Conservation (phyloP, 2,888 invertebrate genomes). For the Tipula helvola region DNA sequence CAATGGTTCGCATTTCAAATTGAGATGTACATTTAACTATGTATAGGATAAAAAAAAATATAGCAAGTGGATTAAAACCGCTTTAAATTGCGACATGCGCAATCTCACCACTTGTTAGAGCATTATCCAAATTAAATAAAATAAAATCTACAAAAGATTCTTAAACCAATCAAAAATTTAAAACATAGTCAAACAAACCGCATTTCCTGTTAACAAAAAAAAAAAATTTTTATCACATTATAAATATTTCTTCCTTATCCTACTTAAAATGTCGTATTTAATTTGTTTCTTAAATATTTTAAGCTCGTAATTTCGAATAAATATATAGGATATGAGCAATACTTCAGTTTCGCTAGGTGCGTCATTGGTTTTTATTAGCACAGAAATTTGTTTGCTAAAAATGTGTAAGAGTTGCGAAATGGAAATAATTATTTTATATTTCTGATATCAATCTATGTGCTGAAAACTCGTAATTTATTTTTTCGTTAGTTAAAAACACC, state of each 20-base stretch:
- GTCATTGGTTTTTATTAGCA: not conserved
- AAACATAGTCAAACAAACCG: not conserved
- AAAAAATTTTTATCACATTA: not conserved
- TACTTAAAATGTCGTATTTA: not conserved
- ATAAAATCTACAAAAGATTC: not conserved
- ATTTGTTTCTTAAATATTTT: not conserved
- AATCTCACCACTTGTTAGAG: not conserved
- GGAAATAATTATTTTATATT: not conserved
- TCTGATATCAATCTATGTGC: not conserved
- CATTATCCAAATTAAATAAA: not conserved
- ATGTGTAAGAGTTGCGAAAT: not conserved
- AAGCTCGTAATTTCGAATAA: not conserved
- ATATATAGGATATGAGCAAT: not conserved
- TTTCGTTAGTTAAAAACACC: no score
- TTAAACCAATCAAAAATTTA: not conserved
- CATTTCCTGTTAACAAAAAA: not conserved
- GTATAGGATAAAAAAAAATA: no score
- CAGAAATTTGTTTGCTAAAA: not conserved
- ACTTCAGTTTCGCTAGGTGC: not conserved
- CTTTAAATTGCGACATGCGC: not conserved
- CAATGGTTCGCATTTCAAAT: no score
- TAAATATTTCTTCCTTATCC: not conserved
- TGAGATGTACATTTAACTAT: no score
- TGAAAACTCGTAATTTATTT: no score
- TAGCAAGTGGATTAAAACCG: no score